Evolutionary conservation across 2,113 vertebrate species (phyloP).

Genomic region (Abramis brama): DNA sequence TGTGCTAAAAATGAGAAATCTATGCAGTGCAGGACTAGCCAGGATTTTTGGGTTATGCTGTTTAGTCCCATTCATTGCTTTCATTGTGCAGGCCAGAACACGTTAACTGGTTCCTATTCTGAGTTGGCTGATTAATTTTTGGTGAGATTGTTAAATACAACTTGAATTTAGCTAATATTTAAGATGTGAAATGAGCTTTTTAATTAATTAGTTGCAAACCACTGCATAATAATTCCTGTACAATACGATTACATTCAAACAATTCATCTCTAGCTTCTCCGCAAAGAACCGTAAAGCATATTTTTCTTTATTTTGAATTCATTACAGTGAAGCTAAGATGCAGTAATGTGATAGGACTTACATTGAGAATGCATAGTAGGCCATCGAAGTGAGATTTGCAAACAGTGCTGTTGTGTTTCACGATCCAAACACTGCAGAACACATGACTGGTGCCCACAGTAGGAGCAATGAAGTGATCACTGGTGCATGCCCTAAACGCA

Average conservation of each 20-base stretch:
- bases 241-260: not conserved
- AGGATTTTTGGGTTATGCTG: slow-evolving; percentile 35
- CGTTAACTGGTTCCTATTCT: not conserved
- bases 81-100: not conserved
- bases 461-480: slow-evolving; percentile 56
- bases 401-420: not conserved
- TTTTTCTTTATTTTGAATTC: not conserved
- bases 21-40: slow-evolving; percentile 50
- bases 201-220: not conserved
- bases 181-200: not conserved
- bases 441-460: slow-evolving; percentile 60
- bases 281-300: not conserved
- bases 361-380: not conserved
- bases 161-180: not conserved
- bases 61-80: slow-evolving; percentile 14
- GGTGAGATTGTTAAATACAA: not conserved
- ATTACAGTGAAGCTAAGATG: not conserved
- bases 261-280: not conserved
- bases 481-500: slow-evolving; percentile 57
- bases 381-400: not conserved
- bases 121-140: not conserved
- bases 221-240: not conserved
- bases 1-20: slow-evolving; percentile 45
- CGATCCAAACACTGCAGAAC: slow-evolving; percentile 26
- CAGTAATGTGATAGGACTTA: not conserved